A percentile compares a stretch with the other conserved stretches of the same genome.
Evolutionary conservation across 2,888 invertebrate species (phyloP).

Genomic region (Tricholauxania praeusta): DNA sequence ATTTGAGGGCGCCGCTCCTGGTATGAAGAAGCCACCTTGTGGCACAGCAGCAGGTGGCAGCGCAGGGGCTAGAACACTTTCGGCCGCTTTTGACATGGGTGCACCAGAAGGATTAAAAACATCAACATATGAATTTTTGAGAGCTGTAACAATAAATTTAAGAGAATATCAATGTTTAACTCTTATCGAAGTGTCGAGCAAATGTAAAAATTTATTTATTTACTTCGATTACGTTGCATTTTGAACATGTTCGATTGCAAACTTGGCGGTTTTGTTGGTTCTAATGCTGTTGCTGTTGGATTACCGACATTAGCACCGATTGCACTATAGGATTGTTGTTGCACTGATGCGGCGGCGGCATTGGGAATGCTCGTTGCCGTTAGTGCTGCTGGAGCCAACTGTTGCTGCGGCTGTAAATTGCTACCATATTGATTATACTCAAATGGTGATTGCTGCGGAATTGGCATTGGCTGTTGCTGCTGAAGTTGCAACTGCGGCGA

Average conservation of each 20-base stretch:
- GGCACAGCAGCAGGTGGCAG: conserved; percentile 65
- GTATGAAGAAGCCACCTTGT: conserved; percentile 65
- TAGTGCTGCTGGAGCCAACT: background rate
- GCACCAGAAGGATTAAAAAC: conserved; percentile 83
- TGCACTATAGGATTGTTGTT: conserved; percentile 32
- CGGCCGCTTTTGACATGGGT: conserved; percentile 60
- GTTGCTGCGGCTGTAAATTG: conserved; percentile 16
- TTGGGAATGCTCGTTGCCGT: background rate
- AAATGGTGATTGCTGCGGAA: conserved; percentile 36
- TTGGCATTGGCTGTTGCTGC: conserved; percentile 30
- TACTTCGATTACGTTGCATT: conserved; percentile 81
- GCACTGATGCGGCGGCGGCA: conserved; percentile 35
- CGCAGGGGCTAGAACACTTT: conserved; percentile 65
- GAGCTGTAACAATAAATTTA: conserved; percentile 70
- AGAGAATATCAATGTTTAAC: background rate
- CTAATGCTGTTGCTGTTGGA: conserved; percentile 44
- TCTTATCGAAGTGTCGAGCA: background rate
- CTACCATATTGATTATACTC: conserved; percentile 39
- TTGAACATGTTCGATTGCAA: conserved; percentile 80
- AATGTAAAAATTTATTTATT: conserved; percentile 62
- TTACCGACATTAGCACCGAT: conserved; percentile 29
- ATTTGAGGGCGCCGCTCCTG: conserved; percentile 50
- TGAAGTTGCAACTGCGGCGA: conserved; percentile 35
- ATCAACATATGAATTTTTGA: conserved; percentile 90
- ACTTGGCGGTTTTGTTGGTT: conserved; percentile 59